Evolutionary conservation across 2,797 vertebrate species (phyloP), one percentile per base, ranked within the genome.

Genomic region (Erethizon dorsatum): DNA sequence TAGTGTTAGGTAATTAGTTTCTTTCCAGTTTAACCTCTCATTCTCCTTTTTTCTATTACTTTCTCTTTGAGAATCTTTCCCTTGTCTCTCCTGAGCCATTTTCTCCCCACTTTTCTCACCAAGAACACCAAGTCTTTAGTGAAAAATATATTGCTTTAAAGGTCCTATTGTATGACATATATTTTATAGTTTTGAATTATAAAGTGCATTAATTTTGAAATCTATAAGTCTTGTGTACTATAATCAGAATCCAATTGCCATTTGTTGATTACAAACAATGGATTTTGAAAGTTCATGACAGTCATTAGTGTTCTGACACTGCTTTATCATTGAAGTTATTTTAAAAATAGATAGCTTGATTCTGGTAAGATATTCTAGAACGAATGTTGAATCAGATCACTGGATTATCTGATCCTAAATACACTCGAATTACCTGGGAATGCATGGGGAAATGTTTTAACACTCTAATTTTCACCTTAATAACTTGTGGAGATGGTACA

Each of bases 141-240:
- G 15, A 57, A 15, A 84, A 85, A 85, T 18, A 83, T 12, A 56
- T 65, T 15, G 15, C 0, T 54, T 85, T 91, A 45, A 91, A 88
- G 88, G 24, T 71, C 6, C 28, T 24, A n/a, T 28, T 61, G 13
- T 56, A 33, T 83, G 7, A 8, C 31, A 57, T 9, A 0, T 77
- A 4, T 28, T 88, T 97, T 89, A 47, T 17, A 91, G 50, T 50
- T 97, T 87, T 89, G 22, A 96, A n/a, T 56, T 84, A 15, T 56
- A 50, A 61, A 88, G n/a, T 15, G 54, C 12, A 56, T 41, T 59
- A 59, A 54, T 71, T 96, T 80, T 56, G 13, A 87, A 47, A 82
- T 59, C 37, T 18, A 57, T 28, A 26, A 94, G 8, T 1, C 1
- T 28, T 83, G 13, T 79, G 5, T 56, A n/a, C 63, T 80, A n/a